phyloP scores from a whole-genome alignment of 2,888 invertebrate genomes.

The Heterodera filipjevi region DNA sequence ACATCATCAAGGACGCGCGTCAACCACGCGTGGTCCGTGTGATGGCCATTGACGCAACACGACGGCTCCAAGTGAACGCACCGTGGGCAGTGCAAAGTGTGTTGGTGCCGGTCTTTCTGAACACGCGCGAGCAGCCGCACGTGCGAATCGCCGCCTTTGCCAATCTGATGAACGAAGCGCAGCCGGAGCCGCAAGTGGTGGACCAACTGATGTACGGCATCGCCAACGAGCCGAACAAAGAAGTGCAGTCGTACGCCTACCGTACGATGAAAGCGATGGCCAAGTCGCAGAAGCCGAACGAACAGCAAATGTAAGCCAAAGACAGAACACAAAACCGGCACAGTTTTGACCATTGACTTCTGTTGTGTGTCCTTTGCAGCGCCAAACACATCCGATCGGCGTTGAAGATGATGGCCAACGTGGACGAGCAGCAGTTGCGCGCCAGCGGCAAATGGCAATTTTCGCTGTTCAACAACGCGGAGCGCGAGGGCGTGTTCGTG shows the following conservation, averaged over 20 bases:
- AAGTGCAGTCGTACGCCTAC: conserved; percentile 45
- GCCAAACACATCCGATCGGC: conserved; percentile 37
- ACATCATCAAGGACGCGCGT: conserved; percentile 54
- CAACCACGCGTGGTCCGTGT: conserved; percentile 49
- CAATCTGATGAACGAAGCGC: conserved; percentile 41
- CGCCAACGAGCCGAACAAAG: conserved; percentile 36
- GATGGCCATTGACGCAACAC: conserved; percentile 48
- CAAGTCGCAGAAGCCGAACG: conserved; percentile 40
- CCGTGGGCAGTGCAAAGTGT: conserved; percentile 45
- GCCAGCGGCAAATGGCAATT: conserved; percentile 33
- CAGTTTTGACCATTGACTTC: too few species aligned
- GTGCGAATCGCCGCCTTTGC: conserved; percentile 45
- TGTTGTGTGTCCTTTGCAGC: not conserved
- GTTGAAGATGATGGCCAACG: conserved; percentile 37
- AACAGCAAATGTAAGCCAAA: conserved; percentile 37
- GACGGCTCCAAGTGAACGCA: conserved; percentile 39
- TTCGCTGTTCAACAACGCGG: conserved; percentile 45
- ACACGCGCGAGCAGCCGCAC: conserved; percentile 41
- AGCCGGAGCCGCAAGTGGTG: conserved; percentile 42
- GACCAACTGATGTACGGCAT: conserved; percentile 46
- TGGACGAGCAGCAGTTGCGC: conserved; percentile 35
- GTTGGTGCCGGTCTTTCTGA: conserved; percentile 48
- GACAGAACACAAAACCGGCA: too few species aligned
- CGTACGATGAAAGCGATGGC: conserved; percentile 40
- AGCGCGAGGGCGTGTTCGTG: conserved; percentile 45